Conservation (phyloP, 1,140 invertebrate species). For the Drosophila parabipectinata region DNA sequence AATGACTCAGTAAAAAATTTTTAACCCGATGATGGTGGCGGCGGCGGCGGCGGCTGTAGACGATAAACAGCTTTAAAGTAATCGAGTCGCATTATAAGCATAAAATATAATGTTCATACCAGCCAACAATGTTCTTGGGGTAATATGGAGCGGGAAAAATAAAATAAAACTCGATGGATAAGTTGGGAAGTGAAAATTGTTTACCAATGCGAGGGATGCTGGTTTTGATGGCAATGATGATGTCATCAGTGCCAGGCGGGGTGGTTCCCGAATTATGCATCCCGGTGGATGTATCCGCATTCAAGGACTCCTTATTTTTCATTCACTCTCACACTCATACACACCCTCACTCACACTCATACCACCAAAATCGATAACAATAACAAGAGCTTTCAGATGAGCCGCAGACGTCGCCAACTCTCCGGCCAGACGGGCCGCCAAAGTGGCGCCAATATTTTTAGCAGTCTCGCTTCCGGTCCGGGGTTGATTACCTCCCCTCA, state of each 20-base stretch:
- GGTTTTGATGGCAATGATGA: slow-evolving; percentile 42
- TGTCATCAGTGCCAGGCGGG: slow-evolving; percentile 54
- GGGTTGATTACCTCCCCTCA: slow-evolving; percentile 42
- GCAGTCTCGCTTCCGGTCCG: slow-evolving; percentile 47
- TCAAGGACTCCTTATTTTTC: slow-evolving; percentile 19
- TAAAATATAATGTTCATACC: slow-evolving; percentile 63
- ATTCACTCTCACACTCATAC: neutral
- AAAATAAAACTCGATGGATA: slow-evolving; percentile 30
- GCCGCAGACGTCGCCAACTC: slow-evolving; percentile 53
- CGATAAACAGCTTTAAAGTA: slow-evolving; percentile 63
- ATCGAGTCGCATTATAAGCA: slow-evolving; percentile 59
- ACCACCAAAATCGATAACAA: slow-evolving; percentile 62
- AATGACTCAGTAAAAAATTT: slow-evolving; percentile 43
- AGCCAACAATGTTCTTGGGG: slow-evolving; percentile 30
- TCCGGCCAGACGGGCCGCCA: slow-evolving; percentile 58
- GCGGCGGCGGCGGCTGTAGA: slow-evolving; percentile 23
- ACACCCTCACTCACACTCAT: slow-evolving; percentile 1
- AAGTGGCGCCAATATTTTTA: slow-evolving; percentile 61
- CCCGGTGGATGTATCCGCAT: slow-evolving; percentile 30
- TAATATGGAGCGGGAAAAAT: slow-evolving; percentile 9
- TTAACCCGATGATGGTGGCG: slow-evolving; percentile 20
- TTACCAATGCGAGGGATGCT: slow-evolving; percentile 39
- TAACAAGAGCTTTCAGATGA: slow-evolving; percentile 56
- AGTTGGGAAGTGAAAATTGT: slow-evolving; percentile 45
- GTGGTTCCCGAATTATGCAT: slow-evolving; percentile 68